phyloP scores from a whole-genome alignment of 1,140 invertebrate species.

The Pseudomyrmex dendroicus region DNA sequence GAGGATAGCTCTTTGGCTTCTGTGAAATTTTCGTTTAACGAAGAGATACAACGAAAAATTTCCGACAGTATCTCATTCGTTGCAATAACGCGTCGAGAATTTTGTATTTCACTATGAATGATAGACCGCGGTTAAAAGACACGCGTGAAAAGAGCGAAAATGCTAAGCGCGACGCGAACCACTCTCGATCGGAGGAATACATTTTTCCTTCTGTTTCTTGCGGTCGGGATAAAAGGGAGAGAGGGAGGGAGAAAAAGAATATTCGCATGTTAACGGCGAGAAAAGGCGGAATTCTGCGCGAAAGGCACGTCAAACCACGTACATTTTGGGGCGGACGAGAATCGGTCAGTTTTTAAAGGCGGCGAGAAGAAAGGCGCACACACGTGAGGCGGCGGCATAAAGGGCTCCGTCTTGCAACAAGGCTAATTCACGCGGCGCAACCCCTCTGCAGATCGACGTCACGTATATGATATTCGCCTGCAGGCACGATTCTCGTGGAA shows the following conservation, averaged over 20 bases:
- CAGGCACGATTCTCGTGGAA: constrained; percentile 69
- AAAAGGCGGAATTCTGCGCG: constrained; percentile 57
- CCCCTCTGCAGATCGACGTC: constrained; percentile 78
- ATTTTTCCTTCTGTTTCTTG: constrained; percentile 31
- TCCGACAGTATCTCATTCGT: background rate
- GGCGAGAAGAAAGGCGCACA: constrained; percentile 42
- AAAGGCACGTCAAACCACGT: constrained; percentile 74
- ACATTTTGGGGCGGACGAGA: constrained; percentile 43
- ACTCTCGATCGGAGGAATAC: constrained; percentile 4
- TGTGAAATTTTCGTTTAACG: constrained; percentile 12
- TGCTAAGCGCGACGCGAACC: background rate
- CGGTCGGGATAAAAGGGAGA: constrained; percentile 35
- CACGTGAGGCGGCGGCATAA: constrained; percentile 70
- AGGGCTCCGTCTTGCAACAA: constrained; percentile 76
- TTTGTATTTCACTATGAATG: background rate
- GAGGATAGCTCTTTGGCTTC: constrained; percentile 49
- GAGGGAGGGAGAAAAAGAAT: background rate
- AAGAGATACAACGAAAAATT: constrained; percentile 28
- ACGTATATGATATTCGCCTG: constrained; percentile 79
- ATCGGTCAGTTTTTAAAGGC: constrained; percentile 80
- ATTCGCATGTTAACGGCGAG: constrained; percentile 65
- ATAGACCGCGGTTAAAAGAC: background rate
- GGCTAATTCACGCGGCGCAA: constrained; percentile 77
- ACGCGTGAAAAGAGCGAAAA: constrained; percentile 3
- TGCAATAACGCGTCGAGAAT: background rate